Conservation (phyloP, 2,113 vertebrate species). For the Morphnarchus princeps region DNA sequence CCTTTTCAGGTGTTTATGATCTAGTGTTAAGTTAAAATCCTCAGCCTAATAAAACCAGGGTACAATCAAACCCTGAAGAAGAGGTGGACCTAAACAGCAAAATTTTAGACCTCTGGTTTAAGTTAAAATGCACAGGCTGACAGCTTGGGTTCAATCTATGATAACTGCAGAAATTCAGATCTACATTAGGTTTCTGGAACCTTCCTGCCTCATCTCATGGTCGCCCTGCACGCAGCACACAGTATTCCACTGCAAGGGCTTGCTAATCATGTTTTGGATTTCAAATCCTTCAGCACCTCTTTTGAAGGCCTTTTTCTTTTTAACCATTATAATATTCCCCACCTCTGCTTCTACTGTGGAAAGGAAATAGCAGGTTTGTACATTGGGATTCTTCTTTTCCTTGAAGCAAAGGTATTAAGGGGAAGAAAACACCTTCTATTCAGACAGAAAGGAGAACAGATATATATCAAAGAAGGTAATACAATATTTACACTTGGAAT, state of each 20-base stretch:
- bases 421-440: neutral
- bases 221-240: accelerated
- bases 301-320: neutral
- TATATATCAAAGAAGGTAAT: neutral
- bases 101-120: neutral
- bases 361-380: neutral
- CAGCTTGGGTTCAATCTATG: neutral
- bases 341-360: neutral
- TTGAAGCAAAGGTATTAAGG: neutral
- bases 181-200: neutral
- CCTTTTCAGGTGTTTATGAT: constrained; percentile 49
- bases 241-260: neutral
- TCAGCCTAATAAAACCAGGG: neutral
- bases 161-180: neutral
- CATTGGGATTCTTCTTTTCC: neutral
- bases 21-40: neutral
- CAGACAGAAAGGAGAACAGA: neutral
- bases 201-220: neutral
- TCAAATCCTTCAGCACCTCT: neutral
- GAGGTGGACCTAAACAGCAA: neutral
- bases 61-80: neutral
- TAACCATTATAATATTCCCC: neutral
- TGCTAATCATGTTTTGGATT: neutral
- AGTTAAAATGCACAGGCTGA: neutral
- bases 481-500: neutral